Evolutionary conservation across 1,140 invertebrate species (phyloP), one percentile per base, ranked within the genome.

Genomic region (Colletes latitarsis): DNA sequence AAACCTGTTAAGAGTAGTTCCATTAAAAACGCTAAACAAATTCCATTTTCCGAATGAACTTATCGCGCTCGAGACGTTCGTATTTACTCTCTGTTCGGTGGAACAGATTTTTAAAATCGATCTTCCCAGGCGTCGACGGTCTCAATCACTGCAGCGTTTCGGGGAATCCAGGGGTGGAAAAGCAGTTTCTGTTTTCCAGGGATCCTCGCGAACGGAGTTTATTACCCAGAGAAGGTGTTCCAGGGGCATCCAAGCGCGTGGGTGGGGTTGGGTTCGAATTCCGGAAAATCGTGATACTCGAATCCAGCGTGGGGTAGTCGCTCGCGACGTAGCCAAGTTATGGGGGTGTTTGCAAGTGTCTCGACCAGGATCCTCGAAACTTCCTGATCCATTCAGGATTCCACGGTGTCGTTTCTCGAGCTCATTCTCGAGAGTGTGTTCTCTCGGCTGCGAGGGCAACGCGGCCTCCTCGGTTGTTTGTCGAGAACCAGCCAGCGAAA

Each of bases 401-500:
- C 74, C 66, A 10, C 43, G 68, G 10, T 74, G 21, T 67, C 63
- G 77, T 68, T 77, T 81, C 66, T 17, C 66, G 43, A n/a, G 52
- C 41, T 57, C 63, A 14, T 68, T 66, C 49, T 68, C 70, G 41
- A 17, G 41, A 58, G 52, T 19, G 30, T 52, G 30, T 64, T 63
- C 79, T 15, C 58, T 21, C n/a, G 71, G 53, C 60, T 57, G 62
- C 60, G 39, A 73, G 80, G 53, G 30, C 58, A 80, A 73, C 67
- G 62, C 83, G 55, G 41, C 17, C 63, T 81, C 19, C 62, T 77
- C 72, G 63, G 85, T 88, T 90, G 87, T 91, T 91, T 89, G 88
- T 89, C 78, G 78, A 88, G 87, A 85, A 90, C 84, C 88, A 85
- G 81, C 85, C 82, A 87, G 86, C 88, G 88, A 92, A 92, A 92